Conservation (phyloP, 2,113 vertebrate species). For the Cyphomyrus discorhynchus region DNA sequence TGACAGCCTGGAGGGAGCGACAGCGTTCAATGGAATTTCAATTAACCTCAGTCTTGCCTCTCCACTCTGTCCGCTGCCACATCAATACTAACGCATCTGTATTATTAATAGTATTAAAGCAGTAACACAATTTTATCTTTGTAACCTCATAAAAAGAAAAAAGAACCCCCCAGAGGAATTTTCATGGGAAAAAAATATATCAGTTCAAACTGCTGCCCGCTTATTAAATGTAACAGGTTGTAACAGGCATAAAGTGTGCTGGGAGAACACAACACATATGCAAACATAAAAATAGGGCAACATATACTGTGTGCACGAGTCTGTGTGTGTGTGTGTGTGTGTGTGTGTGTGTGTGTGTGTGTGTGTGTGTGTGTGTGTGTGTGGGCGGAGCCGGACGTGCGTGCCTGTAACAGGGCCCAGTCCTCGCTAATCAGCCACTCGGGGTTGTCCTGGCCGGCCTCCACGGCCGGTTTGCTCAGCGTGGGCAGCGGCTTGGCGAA, state of each 20-base stretch:
- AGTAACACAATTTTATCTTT: not conserved
- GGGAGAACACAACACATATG: not conserved
- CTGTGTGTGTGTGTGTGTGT: not conserved
- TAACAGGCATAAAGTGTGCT: not conserved
- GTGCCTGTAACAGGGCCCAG: slow-evolving; percentile 87
- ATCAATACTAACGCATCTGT: not conserved
- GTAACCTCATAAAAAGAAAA: not conserved
- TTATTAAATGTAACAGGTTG: not conserved
- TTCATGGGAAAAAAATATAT: not conserved
- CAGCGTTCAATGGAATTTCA: not conserved
- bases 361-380: not conserved
- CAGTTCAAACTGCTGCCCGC: not conserved
- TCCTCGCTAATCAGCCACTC: slow-evolving; percentile 92
- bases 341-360: not conserved
- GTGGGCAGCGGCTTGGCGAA: slow-evolving; percentile 84
- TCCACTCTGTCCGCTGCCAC: not conserved
- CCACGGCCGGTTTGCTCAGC: slow-evolving; percentile 76
- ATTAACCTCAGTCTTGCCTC: not conserved
- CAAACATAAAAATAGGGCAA: not conserved
- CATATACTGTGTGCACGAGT: not conserved
- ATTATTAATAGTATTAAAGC: not conserved
- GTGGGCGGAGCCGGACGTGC: not conserved
- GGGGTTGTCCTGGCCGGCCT: slow-evolving; percentile 79
- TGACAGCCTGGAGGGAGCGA: slow-evolving; percentile 65
- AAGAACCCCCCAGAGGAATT: not conserved